Percentiles rank a stretch among this genome's conserved stretches.
Conservation (phyloP, 2,888 invertebrate species). For the Eudasyphora cyanicolor region DNA sequence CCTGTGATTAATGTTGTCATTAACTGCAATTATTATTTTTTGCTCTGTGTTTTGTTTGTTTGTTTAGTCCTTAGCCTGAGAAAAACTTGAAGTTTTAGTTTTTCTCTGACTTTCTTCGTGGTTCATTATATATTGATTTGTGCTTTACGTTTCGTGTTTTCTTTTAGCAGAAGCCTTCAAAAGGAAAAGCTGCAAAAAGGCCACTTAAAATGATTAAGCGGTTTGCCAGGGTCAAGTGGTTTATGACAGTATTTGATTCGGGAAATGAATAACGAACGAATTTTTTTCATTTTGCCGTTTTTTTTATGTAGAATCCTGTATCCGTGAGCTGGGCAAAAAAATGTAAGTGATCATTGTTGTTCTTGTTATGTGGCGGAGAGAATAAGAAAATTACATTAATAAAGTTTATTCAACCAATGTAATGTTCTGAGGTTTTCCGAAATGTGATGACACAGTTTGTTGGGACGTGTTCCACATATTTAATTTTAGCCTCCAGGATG, state of each 20-base stretch:
- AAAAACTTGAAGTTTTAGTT: slow-evolving; percentile 39
- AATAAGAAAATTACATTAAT: neutral
- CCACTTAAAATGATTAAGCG: slow-evolving; percentile 48
- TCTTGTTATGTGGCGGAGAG: neutral
- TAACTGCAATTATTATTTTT: slow-evolving; percentile 79
- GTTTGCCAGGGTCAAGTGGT: slow-evolving; percentile 58
- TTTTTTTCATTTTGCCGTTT: neutral
- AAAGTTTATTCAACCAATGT: neutral
- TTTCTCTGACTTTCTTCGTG: slow-evolving; percentile 48
- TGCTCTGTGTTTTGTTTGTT: slow-evolving; percentile 69
- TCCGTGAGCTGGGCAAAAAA: neutral
- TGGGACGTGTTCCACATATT: too few relatives aligned
- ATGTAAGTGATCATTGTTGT: neutral
- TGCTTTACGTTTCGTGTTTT: slow-evolving; percentile 31
- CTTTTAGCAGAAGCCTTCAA: neutral
- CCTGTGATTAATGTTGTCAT: slow-evolving; percentile 78
- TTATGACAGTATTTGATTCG: neutral
- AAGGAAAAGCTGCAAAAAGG: neutral
- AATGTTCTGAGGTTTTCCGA: neutral
- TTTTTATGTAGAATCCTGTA: neutral
- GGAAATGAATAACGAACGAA: neutral
- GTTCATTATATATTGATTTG: slow-evolving; percentile 61
- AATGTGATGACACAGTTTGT: neutral
- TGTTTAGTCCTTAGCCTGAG: neutral
- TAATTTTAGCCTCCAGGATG: too few relatives aligned